Percentiles rank a stretch among this genome's conserved stretches.
Evolutionary conservation across 1,140 invertebrate genomes (phyloP).

Genomic region (Chironomus striatipennis): DNA sequence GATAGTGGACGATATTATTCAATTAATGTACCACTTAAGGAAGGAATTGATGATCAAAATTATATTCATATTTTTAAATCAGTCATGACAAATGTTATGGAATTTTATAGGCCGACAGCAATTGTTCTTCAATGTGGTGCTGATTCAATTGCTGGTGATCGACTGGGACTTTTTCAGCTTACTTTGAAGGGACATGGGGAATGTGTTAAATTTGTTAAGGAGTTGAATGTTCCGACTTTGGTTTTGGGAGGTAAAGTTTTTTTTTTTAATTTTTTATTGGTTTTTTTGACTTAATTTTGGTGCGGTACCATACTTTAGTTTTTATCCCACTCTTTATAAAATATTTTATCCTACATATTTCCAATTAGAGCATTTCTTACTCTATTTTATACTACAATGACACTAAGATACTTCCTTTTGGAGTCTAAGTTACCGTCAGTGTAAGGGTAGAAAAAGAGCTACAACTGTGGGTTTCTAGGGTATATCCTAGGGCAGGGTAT

Average conservation of each 20-base stretch:
- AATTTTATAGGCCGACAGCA: conserved; percentile 92
- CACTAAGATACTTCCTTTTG: no score
- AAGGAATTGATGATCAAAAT: conserved; percentile 92
- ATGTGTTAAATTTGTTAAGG: conserved; percentile 94
- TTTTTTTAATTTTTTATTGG: not conserved
- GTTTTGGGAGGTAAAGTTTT: conserved; percentile 68
- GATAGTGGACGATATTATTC: conserved; percentile 92
- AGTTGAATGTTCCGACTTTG: conserved; percentile 85
- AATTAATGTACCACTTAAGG: conserved; percentile 93
- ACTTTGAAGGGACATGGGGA: conserved; percentile 69
- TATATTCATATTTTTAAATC: conserved; percentile 93
- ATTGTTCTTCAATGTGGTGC: conserved; percentile 98
- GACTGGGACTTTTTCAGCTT: conserved; percentile 54
- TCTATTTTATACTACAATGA: no score
- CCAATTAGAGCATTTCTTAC: no score
- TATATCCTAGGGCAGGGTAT: no score
- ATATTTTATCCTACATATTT: no score
- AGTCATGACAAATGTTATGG: conserved; percentile 88
- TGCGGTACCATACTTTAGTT: no score
- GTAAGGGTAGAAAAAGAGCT: no score
- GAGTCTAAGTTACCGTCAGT: no score
- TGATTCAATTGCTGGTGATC: conserved; percentile 92
- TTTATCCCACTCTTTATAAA: no score
- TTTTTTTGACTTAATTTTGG: not conserved
- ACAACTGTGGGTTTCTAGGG: no score